Evolutionary conservation across 2,888 invertebrate species (phyloP).

Genomic region (Bedellia somnulentella): DNA sequence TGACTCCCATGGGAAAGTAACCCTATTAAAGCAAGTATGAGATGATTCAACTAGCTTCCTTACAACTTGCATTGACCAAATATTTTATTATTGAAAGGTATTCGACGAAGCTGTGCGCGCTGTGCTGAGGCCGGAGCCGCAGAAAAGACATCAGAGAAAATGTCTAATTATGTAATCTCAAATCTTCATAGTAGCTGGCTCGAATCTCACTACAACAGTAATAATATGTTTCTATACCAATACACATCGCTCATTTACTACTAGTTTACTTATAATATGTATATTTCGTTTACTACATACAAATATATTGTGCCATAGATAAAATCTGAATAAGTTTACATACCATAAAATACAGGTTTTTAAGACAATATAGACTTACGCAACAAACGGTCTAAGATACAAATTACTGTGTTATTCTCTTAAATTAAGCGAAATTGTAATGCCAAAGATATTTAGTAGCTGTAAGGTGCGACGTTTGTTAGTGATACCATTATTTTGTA

Average conservation of each 20-base stretch:
- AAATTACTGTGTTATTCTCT: too few species aligned
- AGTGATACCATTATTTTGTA: slow-evolving; percentile 24
- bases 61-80: too few species aligned
- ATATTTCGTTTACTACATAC: too few species aligned
- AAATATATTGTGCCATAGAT: slow-evolving; percentile 4
- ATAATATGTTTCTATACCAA: slow-evolving; percentile 52
- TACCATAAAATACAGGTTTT: too few species aligned
- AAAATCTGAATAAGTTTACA: too few species aligned
- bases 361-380: too few species aligned
- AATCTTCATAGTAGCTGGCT: slow-evolving; percentile 10
- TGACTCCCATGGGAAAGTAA: too few species aligned
- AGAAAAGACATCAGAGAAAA: slow-evolving; percentile 91
- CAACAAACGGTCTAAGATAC: too few species aligned
- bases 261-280: too few species aligned
- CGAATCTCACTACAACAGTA: slow-evolving; percentile 25
- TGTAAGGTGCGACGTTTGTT: slow-evolving; percentile 38
- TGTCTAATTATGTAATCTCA: slow-evolving; percentile 75
- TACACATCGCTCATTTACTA: slow-evolving; percentile 1
- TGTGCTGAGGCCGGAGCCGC: slow-evolving; percentile 95
- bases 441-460: slow-evolving; percentile 55
- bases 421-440: slow-evolving; percentile 31
- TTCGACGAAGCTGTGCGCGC: slow-evolving; percentile 99
- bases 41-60: too few species aligned
- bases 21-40: too few species aligned
- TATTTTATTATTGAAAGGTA: slow-evolving; percentile 67